These are phyloP conservation scores for Barypeithes pellucidus DNA, from an alignment of 2,888 invertebrate genomes.

Conservation along the genomic window DNA sequence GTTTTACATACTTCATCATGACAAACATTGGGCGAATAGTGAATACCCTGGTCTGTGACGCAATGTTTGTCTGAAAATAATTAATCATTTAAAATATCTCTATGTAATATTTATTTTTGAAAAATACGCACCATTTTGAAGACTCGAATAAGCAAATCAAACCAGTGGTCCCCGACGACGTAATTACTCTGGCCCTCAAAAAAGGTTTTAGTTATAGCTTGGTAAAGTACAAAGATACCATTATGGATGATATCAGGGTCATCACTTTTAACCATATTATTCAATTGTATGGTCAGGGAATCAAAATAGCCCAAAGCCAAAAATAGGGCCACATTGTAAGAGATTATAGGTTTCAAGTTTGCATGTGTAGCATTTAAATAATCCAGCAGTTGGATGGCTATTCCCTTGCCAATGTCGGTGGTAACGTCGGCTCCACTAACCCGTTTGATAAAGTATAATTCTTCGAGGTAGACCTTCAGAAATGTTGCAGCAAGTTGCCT, in stretches of 20 bases:
- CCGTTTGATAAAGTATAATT: conserved; percentile 27
- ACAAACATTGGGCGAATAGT: conserved; percentile 40
- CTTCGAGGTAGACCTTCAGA: conserved; percentile 58
- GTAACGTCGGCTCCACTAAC: conserved; percentile 38
- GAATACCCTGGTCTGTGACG: conserved; percentile 12
- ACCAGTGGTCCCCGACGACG: conserved; percentile 55
- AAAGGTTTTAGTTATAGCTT: conserved; percentile 52
- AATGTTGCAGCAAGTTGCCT: conserved; percentile 59
- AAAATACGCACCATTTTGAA: conserved; percentile 55
- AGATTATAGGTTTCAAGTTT: conserved; percentile 48
- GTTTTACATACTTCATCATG: conserved; percentile 34
- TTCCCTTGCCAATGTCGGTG: conserved; percentile 42
- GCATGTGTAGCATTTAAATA: conserved; percentile 25
- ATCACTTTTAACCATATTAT: conserved; percentile 54
- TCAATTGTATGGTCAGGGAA: conserved; percentile 31
- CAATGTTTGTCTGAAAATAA: conserved; percentile 34
- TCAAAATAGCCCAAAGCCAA: conserved; percentile 49
- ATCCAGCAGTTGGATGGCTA: conserved; percentile 53
- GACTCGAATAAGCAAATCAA: conserved; percentile 56
- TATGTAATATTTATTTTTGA: background rate
- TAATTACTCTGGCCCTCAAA: conserved; percentile 41
- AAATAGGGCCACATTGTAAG: conserved; percentile 41
- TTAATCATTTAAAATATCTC: background rate
- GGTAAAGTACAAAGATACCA: conserved; percentile 56
- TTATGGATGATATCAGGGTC: conserved; percentile 51